phyloP scores from a whole-genome alignment of 2,888 invertebrate species.

The Gymnosoma rotundatum region DNA sequence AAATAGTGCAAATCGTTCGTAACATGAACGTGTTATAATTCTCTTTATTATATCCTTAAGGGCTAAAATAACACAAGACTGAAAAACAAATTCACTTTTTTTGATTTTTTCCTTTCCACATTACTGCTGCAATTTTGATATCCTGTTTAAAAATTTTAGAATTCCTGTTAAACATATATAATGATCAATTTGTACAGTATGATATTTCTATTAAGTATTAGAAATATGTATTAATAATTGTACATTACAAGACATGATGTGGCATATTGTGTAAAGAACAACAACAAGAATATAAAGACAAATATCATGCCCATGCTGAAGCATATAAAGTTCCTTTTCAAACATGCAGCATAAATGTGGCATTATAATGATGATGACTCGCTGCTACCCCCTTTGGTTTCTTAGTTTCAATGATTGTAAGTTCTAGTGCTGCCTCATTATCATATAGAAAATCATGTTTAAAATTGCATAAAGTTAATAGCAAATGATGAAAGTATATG shows the following conservation, averaged over 20 bases:
- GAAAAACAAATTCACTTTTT: too few relatives aligned
- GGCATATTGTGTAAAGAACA: slow-evolving; percentile 31
- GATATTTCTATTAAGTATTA: slow-evolving; percentile 71
- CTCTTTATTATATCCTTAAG: too few relatives aligned
- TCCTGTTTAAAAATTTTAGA: slow-evolving; percentile 52
- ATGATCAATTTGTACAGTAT: slow-evolving; percentile 73
- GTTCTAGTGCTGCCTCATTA: slow-evolving; percentile 48
- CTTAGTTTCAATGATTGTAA: not conserved
- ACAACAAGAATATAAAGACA: slow-evolving; percentile 11
- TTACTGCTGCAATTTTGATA: slow-evolving; percentile 37
- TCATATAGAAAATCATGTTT: slow-evolving; percentile 67
- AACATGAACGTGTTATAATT: too few relatives aligned
- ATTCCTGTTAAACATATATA: slow-evolving; percentile 70
- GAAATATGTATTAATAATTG: slow-evolving; percentile 10
- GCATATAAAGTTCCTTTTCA: slow-evolving; percentile 6
- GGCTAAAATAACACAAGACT: too few relatives aligned
- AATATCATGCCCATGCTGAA: slow-evolving; percentile 28
- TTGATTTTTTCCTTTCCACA: not conserved
- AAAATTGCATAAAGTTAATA: slow-evolving; percentile 59
- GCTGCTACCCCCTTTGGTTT: not conserved
- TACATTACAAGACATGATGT: slow-evolving; percentile 48
- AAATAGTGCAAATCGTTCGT: too few relatives aligned
- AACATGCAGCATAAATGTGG: slow-evolving; percentile 47
- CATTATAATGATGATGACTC: slow-evolving; percentile 48
- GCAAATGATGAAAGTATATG: slow-evolving; percentile 29